These are phyloP conservation scores for Drosophila lutescens DNA, from an alignment of 2,888 invertebrate genomes.

Conservation along the genomic window DNA sequence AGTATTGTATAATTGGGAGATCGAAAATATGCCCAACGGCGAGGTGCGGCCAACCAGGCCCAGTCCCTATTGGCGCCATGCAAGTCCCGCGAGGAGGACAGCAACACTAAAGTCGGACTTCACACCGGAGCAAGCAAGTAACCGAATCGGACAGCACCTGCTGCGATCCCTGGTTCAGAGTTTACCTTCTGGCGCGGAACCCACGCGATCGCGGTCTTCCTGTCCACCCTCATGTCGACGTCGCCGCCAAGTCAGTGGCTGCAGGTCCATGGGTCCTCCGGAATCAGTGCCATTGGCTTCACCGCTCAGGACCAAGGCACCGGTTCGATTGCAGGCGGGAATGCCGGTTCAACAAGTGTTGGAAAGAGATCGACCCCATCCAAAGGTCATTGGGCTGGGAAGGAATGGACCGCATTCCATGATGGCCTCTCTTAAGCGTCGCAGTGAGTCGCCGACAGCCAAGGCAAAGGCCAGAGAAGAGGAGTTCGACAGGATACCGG, in stretches of 20 bases:
- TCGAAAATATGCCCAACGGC: conserved; percentile 21
- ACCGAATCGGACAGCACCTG: conserved; percentile 20
- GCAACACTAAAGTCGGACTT: not conserved
- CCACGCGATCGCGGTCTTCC: not conserved
- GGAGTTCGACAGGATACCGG: conserved; percentile 16
- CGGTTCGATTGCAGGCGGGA: conserved; percentile 2
- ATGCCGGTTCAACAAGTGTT: conserved; percentile 12
- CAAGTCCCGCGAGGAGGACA: conserved; percentile 1
- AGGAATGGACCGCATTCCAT: not conserved
- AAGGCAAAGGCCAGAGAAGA: conserved; percentile 12
- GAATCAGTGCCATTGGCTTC: not conserved
- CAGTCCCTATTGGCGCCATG: conserved; percentile 45
- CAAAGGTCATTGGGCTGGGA: not conserved
- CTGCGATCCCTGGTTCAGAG: conserved; percentile 23
- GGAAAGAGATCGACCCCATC: not conserved
- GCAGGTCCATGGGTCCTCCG: not conserved
- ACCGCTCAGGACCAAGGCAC: not conserved
- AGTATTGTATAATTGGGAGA: conserved; percentile 60
- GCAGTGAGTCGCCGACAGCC: not conserved
- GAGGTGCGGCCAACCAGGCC: not conserved
- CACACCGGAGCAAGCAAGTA: not conserved
- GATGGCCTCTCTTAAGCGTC: not conserved
- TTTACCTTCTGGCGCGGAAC: conserved; percentile 1
- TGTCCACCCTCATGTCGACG: conserved; percentile 7
- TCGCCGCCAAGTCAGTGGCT: not conserved